Conservation (phyloP, 1,140 invertebrate species). For the Diploscapter pachys region DNA sequence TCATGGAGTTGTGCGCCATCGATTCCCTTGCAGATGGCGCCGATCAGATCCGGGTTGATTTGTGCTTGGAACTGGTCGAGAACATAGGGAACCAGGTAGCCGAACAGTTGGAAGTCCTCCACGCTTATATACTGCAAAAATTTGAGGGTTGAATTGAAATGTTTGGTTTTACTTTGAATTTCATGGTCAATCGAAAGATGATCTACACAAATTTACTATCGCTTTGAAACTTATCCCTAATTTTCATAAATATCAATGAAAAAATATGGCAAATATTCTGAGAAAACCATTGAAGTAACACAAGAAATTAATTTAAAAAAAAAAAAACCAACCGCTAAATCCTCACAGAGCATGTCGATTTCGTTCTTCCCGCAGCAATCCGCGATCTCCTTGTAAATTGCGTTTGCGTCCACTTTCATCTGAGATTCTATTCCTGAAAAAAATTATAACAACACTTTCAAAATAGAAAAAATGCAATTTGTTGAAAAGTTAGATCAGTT, state of each 20-base stretch:
- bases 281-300: background rate
- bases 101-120: conserved; percentile 17
- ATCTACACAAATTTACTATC: no score
- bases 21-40: conserved; percentile 22
- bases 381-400: conserved; percentile 6
- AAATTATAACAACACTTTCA: no score
- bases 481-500: no score
- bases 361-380: background rate
- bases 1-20: conserved; percentile 13
- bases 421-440: no score
- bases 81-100: conserved; percentile 5
- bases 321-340: background rate
- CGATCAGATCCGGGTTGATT: background rate
- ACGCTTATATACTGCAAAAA: background rate
- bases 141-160: no score
- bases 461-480: no score
- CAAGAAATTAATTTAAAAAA: background rate
- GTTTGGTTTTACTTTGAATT: no score
- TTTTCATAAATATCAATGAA: no score
- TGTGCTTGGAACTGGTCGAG: conserved; percentile 2
- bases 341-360: conserved; percentile 6
- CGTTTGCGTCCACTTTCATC: no score
- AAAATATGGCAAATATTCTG: background rate
- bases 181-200: no score
- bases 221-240: no score